Base-by-base conservation (phyloP, 2,113 vertebrate genomes). In the Pampusana beccarii region DNA sequence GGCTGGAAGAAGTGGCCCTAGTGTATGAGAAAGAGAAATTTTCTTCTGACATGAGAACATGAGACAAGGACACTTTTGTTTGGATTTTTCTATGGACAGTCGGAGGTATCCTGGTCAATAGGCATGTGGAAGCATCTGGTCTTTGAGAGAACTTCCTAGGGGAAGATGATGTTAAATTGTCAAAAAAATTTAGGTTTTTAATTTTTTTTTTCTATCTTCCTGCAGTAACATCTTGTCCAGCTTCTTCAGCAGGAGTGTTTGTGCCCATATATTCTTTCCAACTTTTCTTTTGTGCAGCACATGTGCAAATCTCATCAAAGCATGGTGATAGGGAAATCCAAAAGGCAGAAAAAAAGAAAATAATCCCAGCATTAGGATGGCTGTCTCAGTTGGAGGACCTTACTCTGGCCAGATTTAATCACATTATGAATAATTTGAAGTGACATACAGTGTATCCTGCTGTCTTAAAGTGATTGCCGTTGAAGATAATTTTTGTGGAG, bases 261-360 rank as follows among this genome's bases (percentile, higher is more conserved):
- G 44, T 57, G 25, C 20, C 50, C 80, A 1, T 58, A 58, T 2
- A 1, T 33, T 93, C 18, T 86, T 92, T 69, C 34, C 46, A 62
- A 36, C 23, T 85, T 78, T 34, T 21, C 21, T 57, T 74, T 67
- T 79, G 50, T 54, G 72, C 61, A 85, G 65, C 54, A 87, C 9
- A 50, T 24, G 66, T 90, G 80, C 57, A 92, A 91, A 81, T 80
- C 58, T 90, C 79, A 71, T 93, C 60, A 95, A 80, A 93, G 60
- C 88, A 78, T 57, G 36, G 51, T 72, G 53, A 69, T 24, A 82
- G 70, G 25, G 36, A 89, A 91, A 89, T 72, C 69, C 80, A 88
- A 74, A 78, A 40, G 53, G 77, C 90, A 34, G 26, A 7, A 66
- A 83, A 92, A 86, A 81, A 26, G 16, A 78, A 96, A 90, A 78